These are phyloP conservation scores for Aramus guarauna DNA, from an alignment of 2,113 vertebrate genomes.

Conservation along the genomic window DNA sequence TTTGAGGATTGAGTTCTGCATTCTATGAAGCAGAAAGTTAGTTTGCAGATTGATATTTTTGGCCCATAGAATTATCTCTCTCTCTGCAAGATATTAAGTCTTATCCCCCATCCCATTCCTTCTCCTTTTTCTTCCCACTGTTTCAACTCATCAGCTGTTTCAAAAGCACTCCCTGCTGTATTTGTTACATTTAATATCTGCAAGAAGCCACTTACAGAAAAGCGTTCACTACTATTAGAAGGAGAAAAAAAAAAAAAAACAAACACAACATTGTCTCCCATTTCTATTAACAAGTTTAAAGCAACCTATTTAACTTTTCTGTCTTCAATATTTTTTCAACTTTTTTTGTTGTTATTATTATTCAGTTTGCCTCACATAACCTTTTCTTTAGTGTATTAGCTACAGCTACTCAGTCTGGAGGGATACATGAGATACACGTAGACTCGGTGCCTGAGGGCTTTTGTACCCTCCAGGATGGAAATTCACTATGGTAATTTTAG, in stretches of 20 bases:
- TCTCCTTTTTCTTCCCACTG: neutral
- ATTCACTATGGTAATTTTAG: conserved; percentile 15
- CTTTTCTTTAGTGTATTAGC: neutral
- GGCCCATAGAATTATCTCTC: neutral
- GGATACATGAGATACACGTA: accelerated
- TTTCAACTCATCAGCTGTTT: conserved; percentile 27
- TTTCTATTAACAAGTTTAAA: conserved; percentile 39
- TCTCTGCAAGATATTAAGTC: neutral
- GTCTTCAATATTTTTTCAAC: neutral
- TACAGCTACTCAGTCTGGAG: neutral
- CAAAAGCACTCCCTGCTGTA: conserved; percentile 39
- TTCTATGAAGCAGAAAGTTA: neutral
- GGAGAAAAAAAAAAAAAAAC: neutral
- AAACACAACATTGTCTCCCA: too few species aligned
- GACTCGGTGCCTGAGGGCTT: neutral
- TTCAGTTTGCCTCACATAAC: neutral
- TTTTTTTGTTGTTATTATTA: neutral
- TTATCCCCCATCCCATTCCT: neutral
- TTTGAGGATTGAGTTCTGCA: neutral
- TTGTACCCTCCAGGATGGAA: conserved; percentile 26
- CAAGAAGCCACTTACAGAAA: conserved; percentile 21
- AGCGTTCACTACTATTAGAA: neutral
- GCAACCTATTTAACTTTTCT: conserved; percentile 21
- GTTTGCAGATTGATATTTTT: neutral
- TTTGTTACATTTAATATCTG: conserved; percentile 44